Base-by-base conservation (phyloP, 2,797 vertebrate species). In the Gymnodraco acuticeps region DNA sequence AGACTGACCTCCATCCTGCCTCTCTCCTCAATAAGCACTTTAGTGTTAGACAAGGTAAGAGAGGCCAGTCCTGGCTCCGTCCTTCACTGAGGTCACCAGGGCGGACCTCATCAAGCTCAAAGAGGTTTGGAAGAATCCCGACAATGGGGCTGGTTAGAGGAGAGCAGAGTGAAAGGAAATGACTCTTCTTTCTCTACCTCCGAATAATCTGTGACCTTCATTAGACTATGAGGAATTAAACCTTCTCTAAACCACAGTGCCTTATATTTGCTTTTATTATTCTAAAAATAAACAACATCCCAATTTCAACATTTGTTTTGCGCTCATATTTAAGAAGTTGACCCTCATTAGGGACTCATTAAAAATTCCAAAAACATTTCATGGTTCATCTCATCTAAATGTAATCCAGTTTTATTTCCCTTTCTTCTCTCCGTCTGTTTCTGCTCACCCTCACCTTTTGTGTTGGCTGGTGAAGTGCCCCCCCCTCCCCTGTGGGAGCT, bases 401-500 rank as follows among this genome's bases (percentile, higher is more conserved):
- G 51, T 66, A 58, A 73, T 72, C 43, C 2, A 27, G 19, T 41
- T 70, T 54, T 64, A 13, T 62, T 59, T 73, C 46, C 38, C 41
- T 60, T 58, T 45, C 31, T 50, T 65, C 27, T 60, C 55, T 67
- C 51, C 1, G 3, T 43, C 38, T 55, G 8, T 64, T 62, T 63
- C 56, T 51, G 41, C 31, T 47, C 31, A 69, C 23, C 73, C n/a
- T 75, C 58, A 63, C 64, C 61, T 75, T 33, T 14, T 73, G 10
- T 73, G 64, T 87, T 70, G 75, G 51, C 81, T 66, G 38, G 48
- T 72, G 47, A 88, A 77, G 74, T 68, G 63, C 73, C 75, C 73
- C 80, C 70, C 70, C 76, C 73, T 75, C 78, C 74, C 84, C 85
- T 63, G 75, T 77, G 81, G 88, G 84, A 91, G 89, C 75, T 74